Base-by-base conservation (phyloP, 2,797 vertebrate genomes). In the Myripristis jacobus region DNA sequence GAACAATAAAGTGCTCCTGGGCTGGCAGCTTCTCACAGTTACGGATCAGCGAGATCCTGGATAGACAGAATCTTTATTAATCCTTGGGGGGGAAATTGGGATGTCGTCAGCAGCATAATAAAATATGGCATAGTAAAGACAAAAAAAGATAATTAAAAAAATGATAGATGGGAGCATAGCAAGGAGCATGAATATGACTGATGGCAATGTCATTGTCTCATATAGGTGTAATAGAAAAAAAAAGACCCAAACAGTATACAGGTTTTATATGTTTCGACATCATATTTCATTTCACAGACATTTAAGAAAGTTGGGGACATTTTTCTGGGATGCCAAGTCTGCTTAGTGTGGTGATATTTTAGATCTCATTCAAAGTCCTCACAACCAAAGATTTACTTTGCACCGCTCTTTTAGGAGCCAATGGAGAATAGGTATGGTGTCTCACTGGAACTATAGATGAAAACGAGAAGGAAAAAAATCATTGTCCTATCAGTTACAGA, bases 1-100 rank as follows among this genome's bases (percentile, higher is more conserved):
- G 98, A 87, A 99, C 97, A 50, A 99, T 99, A 80, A 98, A 95
- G 91, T 99, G 98, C 88, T 99, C 97, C 86, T 98, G 97, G 88
- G 95, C 94, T 77, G 96, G 97, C 85, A 99, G 95, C 88, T 97
- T 99, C 86, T 99, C 97, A 75, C 94, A 97, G 91, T 96, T 99
- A 87, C 97, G 96, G 93, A 98, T 96, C 92, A 99, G 94, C 69
- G 97, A 99, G 91, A 99, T 99, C 91, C 98, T 99, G 88, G 72
- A 85, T 76, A 85, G 85, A 92, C 86, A 85, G 86, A 92, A 91
- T 74, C 85, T 88, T 88, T 88, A 91, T 92, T 92, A 91, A 87
- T 91, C 85, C 88, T 90, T 36, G 43, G 70, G 87, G 84, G 84
- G 84, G 81, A 84, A 84, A 87, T 87, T 81, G 82, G 85, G 81